These are phyloP conservation scores for Exocentrus adspersus DNA, from an alignment of 2,888 invertebrate species.

Conservation along the genomic window DNA sequence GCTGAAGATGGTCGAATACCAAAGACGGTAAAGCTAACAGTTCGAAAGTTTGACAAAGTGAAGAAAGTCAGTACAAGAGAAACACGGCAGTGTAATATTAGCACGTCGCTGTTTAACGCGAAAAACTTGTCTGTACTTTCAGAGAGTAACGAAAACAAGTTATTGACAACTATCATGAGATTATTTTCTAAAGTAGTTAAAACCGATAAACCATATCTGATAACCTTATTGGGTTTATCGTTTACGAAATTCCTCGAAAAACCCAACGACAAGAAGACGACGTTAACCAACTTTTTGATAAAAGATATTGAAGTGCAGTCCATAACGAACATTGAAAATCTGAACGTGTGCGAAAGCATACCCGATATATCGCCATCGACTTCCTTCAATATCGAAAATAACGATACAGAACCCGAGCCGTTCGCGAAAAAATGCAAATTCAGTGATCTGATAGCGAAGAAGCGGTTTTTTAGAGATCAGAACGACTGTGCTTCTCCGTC, in stretches of 20 bases:
- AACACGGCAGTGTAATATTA: conserved; percentile 78
- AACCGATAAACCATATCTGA: conserved; percentile 78
- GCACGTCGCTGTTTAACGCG: conserved; percentile 71
- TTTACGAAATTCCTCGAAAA: conserved; percentile 84
- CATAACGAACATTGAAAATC: conserved; percentile 73
- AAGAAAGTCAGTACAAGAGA: conserved; percentile 75
- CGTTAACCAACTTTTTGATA: conserved; percentile 77
- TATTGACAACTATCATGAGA: conserved; percentile 76
- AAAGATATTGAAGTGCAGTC: conserved; percentile 84
- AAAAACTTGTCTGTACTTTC: conserved; percentile 55
- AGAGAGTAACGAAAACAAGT: conserved; percentile 71
- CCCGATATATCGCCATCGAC: conserved; percentile 50
- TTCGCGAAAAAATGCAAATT: conserved; percentile 77
- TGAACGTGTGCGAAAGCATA: conserved; percentile 41
- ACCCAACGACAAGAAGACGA: conserved; percentile 69
- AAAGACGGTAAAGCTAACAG: conserved; percentile 77
- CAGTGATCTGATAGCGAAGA: conserved; percentile 47
- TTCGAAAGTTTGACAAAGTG: conserved; percentile 77
- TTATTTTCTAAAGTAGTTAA: conserved; percentile 80
- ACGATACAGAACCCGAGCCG: conserved; percentile 77
- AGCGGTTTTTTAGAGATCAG: conserved; percentile 18
- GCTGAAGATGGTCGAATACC: conserved; percentile 83
- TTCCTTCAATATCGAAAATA: conserved; percentile 59
- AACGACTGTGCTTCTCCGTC: conserved; percentile 74
- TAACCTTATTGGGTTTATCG: conserved; percentile 82